Base-by-base conservation (phyloP, 2,113 vertebrate genomes). In the Nestor notabilis region DNA sequence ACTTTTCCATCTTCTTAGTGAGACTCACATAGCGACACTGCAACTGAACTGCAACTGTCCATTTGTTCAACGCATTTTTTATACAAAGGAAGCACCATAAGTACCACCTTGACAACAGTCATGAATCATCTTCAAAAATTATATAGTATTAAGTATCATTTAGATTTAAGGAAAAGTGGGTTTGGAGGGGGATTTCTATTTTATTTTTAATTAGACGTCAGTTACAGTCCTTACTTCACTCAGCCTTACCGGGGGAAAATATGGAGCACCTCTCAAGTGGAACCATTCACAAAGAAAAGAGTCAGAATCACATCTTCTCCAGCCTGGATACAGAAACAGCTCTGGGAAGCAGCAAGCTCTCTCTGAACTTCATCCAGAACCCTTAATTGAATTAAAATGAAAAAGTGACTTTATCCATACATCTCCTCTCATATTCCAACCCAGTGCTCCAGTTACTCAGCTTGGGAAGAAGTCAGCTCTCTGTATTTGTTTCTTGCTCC, bases 271-370 rank as follows among this genome's bases (percentile, higher is more conserved):
- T 61, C 63, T 61, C 35, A 33, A 53, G 27, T 7, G 10, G 46
- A 78, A 18, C 44, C 7, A 2, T 31, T 80, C 49, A 49, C 44
- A 65, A 69, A 84, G 28, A 43, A 43, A 52, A 70, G 31, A 35
- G 25, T 50, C 14, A 0, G 0, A 70, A 41, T 21, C 75, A 27
- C 24, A 65, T 31, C 31, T 19, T 43, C 50, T 41, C 52, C 71
- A 78, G 35, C 25, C 53, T 46, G 52, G 24, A 43, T 74, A 78
- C 15, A 82, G 37, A 46, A 89, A 50, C 5, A 78, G 21, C 41
- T 31, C 16, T 0, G 0, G 11, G 65, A 72, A 90, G 43, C 76
- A 58, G 21, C 2, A 0, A 86, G 21, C 21, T 28, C 47, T 50
- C 20, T 29, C 47, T 78, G 46, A 92, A 56, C 21, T 68, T 70